Base-by-base conservation (phyloP, 2,888 invertebrate genomes). In the Leptinotarsa rubiginosa region DNA sequence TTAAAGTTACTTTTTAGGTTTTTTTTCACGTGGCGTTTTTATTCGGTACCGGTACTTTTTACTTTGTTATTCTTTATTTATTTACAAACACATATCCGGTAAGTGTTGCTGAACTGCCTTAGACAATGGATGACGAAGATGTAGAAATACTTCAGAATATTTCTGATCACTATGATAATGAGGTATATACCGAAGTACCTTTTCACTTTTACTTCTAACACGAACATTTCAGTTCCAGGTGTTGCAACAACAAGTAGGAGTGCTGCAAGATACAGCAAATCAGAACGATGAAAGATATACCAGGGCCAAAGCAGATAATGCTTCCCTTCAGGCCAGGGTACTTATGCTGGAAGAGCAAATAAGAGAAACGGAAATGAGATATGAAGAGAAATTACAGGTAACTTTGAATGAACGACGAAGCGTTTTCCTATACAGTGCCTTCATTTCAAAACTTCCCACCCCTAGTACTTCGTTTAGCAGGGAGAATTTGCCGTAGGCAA, bases 321-420 rank as follows among this genome's bases (percentile, higher is more conserved):
- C 96, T 2, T 94, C 95, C 73, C 91, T 97, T 56, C 96, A 96
- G 86, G 95, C 96, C 54, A 92, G 97, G 82, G 94, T 97, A 80
- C 93, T 96, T 85, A 96, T 96, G 93, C 91, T 98, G 79, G 98
- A 98, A 86, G 97, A 97, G 87, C 95, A 95, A 86, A 89, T 95
- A 65, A 90, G 96, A 84, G 96, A 97, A 86, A 92, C 89, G 2
- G 90, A 90, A 83, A 82, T 88, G 74, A 85, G 90, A 78, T 88
- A 88, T 22, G 90, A 90, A 71, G 90, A 90, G 79, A 87, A 88
- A 77, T 82, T 90, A 66, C 89, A 90, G 85, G 90, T 89, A 82
- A 77, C n/a, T 73, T n/a, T 20, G 12, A 52, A 56, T 50, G 50
- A 50, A 16, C 2, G 2, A 41, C 10, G 41, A 10, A 41, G 41